Conservation (phyloP, 2,888 invertebrate genomes). For the Rhagonycha fulva region DNA sequence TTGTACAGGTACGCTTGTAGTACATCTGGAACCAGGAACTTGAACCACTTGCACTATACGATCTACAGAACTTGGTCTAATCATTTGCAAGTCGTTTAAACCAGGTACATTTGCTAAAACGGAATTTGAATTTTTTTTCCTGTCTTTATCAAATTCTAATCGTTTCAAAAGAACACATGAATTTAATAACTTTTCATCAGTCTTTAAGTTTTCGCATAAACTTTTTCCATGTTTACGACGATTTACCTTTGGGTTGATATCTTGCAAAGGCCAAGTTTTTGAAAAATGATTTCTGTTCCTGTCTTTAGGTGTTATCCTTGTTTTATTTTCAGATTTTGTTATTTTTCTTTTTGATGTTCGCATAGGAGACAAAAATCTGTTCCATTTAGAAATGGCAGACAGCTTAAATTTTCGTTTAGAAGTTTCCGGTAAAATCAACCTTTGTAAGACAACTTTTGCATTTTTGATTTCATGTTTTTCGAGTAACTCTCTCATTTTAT, state of each 20-base stretch:
- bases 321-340: slow-evolving; percentile 17
- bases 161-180: slow-evolving; percentile 38
- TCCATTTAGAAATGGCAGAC: background rate
- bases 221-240: slow-evolving; percentile 14
- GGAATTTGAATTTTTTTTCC: slow-evolving; percentile 46
- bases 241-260: slow-evolving; percentile 37
- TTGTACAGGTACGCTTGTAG: slow-evolving; percentile 37
- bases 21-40: slow-evolving; percentile 46
- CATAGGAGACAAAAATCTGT: background rate
- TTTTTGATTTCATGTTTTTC: slow-evolving; percentile 32
- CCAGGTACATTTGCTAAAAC: slow-evolving; percentile 61
- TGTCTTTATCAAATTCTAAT: slow-evolving; percentile 36
- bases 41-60: slow-evolving; percentile 54
- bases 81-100: slow-evolving; percentile 62
- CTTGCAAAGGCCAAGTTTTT: slow-evolving; percentile 37
- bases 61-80: slow-evolving; percentile 58
- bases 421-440: slow-evolving; percentile 16
- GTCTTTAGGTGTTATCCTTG: background rate
- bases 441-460: slow-evolving; percentile 23
- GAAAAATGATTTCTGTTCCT: slow-evolving; percentile 3
- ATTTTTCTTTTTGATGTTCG: slow-evolving; percentile 1
- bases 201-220: slow-evolving; percentile 10
- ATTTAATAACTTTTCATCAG: slow-evolving; percentile 27
- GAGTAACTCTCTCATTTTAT: slow-evolving; percentile 14
- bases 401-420: slow-evolving; percentile 9